Percentiles rank a stretch among this genome's conserved stretches.
Conservation (phyloP, 1,140 invertebrate genomes). For the Nomia melanderi region DNA sequence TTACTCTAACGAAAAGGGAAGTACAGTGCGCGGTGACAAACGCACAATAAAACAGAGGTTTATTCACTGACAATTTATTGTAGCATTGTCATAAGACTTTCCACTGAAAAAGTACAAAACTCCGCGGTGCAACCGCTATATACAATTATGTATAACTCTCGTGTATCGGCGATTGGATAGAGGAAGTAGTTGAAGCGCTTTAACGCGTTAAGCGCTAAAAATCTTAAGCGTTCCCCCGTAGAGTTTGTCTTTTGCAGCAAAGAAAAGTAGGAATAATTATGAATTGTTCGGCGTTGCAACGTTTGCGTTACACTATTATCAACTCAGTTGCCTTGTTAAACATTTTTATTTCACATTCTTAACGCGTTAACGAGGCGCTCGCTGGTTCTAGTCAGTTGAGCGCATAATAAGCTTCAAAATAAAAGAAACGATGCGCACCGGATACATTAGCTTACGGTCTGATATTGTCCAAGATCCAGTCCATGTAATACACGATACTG, state of each 20-base stretch:
- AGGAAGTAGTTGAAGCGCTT: neutral
- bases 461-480: slow-evolving; percentile 85
- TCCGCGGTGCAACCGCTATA: neutral
- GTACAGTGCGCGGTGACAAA: neutral
- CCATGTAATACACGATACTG: slow-evolving; percentile 82
- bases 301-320: too few relatives aligned
- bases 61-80: neutral
- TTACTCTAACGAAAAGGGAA: slow-evolving; percentile 23
- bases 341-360: too few relatives aligned
- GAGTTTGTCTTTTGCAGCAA: too few relatives aligned
- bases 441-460: slow-evolving; percentile 54
- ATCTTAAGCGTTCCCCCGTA: too few relatives aligned
- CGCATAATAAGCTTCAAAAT: neutral
- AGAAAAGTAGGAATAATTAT: too few relatives aligned
- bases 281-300: too few relatives aligned
- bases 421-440: neutral
- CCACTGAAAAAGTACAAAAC: neutral
- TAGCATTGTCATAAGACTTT: neutral
- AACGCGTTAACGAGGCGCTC: too few relatives aligned
- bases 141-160: neutral
- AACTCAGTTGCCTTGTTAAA: too few relatives aligned
- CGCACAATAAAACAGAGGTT: neutral
- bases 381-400: too few relatives aligned
- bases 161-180: neutral
- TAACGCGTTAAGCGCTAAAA: too few relatives aligned